A percentile compares a stretch with the other conserved stretches of the same genome.
Evolutionary conservation across 2,113 vertebrate species (phyloP).

Genomic region (Indicator indicator): DNA sequence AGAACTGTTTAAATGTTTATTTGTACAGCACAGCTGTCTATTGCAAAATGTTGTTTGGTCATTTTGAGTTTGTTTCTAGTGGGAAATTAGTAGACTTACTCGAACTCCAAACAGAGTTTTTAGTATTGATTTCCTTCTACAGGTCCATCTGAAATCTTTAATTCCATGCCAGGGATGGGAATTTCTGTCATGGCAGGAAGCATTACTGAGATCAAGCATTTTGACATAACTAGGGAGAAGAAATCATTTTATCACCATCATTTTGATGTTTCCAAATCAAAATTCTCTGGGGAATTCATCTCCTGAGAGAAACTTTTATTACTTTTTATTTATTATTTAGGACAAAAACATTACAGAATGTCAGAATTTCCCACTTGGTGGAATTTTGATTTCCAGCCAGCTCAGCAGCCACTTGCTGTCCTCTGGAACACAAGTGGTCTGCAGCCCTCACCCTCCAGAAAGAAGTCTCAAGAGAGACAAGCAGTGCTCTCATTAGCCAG

Average conservation of each 20-base stretch:
- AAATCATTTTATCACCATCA: not conserved
- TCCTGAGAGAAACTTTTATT: not conserved
- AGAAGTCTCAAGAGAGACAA: not conserved
- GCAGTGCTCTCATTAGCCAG: not conserved
- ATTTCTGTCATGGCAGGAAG: not conserved
- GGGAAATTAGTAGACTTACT: not conserved
- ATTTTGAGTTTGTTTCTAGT: not conserved
- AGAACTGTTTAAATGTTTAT: not conserved
- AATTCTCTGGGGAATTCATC: not conserved
- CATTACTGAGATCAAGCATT: not conserved
- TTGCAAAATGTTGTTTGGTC: slow-evolving; percentile 5
- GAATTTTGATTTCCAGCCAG: not conserved
- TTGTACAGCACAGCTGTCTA: not conserved
- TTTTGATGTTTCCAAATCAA: not conserved
- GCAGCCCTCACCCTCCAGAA: not conserved
- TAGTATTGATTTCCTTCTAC: not conserved
- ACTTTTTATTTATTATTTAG: not conserved
- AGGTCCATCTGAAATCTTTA: not conserved
- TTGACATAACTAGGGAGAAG: not conserved
- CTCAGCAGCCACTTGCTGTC: not conserved
- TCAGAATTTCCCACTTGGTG: not conserved
- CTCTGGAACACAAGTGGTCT: not conserved
- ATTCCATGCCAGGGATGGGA: not conserved
- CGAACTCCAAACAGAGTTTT: not conserved
- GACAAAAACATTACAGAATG: not conserved